These are phyloP conservation scores for Pristiophorus japonicus DNA, from an alignment of 2,113 vertebrate genomes.

Conservation along the genomic window DNA sequence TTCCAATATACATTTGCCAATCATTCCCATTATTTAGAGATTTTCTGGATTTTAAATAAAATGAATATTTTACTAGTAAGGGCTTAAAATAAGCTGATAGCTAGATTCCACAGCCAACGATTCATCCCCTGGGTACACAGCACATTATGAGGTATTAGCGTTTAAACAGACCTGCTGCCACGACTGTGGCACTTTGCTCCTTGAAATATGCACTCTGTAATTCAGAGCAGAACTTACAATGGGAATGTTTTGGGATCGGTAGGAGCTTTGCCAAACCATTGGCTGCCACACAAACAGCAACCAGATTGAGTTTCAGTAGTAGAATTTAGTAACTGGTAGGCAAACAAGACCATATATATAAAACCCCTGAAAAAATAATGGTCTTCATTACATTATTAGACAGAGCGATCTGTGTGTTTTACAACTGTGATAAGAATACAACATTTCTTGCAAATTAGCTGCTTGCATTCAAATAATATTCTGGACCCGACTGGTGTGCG, in stretches of 20 bases:
- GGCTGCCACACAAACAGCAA: neutral
- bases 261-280: neutral
- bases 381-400: too few species aligned
- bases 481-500: neutral
- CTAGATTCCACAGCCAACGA: neutral
- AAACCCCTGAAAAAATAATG: neutral
- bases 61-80: neutral
- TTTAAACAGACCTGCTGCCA: neutral
- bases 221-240: neutral
- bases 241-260: neutral
- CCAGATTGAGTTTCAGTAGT: neutral
- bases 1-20: neutral
- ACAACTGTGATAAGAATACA: too few species aligned
- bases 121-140: neutral
- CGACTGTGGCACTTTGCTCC: neutral
- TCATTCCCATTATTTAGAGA: neutral
- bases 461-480: neutral
- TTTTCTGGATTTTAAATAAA: neutral
- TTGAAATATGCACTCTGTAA: neutral
- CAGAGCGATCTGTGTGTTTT: too few species aligned
- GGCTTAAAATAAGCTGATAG: neutral
- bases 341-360: neutral
- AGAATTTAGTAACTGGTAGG: neutral
- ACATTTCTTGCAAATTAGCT: neutral
- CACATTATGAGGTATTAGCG: conserved; percentile 12